Evolutionary conservation across 2,113 vertebrate genomes (phyloP).

Genomic region (Phalacrocorax aristotelis): DNA sequence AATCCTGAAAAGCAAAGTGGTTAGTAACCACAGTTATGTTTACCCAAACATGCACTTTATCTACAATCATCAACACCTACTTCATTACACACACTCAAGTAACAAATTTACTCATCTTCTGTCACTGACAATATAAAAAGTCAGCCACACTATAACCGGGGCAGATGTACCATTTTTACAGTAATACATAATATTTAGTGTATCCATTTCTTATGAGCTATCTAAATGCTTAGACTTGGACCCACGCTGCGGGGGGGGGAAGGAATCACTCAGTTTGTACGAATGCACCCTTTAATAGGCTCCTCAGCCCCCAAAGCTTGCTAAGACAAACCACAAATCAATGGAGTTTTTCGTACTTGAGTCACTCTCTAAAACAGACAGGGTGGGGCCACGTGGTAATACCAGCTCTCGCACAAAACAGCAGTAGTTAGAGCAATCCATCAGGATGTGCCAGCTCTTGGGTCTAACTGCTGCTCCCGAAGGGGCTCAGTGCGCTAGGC

Average conservation of each 20-base stretch:
- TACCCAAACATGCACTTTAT: background rate
- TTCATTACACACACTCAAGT: background rate
- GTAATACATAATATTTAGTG: too few relatives aligned
- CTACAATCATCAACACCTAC: background rate
- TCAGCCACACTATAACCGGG: background rate
- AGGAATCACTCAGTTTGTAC: too few relatives aligned
- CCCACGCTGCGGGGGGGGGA: too few relatives aligned
- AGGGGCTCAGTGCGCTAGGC: background rate
- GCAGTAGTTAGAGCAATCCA: background rate
- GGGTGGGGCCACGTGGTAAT: too few relatives aligned
- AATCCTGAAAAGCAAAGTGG: background rate
- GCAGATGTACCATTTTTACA: background rate
- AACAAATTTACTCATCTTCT: background rate
- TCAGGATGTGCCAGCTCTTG: background rate
- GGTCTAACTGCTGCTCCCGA: background rate
- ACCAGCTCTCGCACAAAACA: background rate
- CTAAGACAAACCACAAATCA: background rate
- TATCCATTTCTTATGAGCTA: background rate
- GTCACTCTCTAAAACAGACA: background rate
- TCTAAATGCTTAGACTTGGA: background rate
- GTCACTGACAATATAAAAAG: too few relatives aligned
- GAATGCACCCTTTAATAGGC: background rate
- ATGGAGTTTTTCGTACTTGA: background rate
- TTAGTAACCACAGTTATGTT: background rate
- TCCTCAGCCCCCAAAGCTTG: background rate